Evolutionary conservation across 2,113 vertebrate genomes (phyloP).

Genomic region (Canis aureus): DNA sequence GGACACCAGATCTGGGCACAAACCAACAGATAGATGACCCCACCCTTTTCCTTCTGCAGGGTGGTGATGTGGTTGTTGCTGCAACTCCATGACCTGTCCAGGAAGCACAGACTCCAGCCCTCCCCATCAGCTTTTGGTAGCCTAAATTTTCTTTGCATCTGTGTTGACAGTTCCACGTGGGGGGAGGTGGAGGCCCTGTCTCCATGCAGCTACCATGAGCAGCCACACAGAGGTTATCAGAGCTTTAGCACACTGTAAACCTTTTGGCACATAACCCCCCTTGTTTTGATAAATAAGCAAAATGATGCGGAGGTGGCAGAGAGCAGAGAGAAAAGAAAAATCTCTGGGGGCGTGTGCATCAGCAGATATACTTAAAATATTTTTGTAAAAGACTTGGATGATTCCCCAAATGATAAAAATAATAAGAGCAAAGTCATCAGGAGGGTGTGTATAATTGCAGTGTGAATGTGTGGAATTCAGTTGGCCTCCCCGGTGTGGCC

Average conservation of each 20-base stretch:
- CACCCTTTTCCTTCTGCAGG: neutral
- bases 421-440: constrained; percentile 36
- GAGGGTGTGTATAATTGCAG: neutral
- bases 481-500: neutral
- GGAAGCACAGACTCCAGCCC: neutral
- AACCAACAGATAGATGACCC: neutral
- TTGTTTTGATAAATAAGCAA: neutral
- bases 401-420: constrained; percentile 63
- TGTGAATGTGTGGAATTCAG: neutral
- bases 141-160: neutral
- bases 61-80: neutral
- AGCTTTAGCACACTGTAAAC: neutral
- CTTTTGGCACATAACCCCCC: neutral
- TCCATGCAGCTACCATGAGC: neutral
- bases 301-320: neutral
- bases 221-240: neutral
- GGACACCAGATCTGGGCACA: neutral
- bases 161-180: neutral
- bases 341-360: neutral
- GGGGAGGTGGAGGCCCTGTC: neutral
- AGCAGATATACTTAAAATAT: neutral
- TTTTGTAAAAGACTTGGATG: constrained; percentile 48
- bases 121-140: neutral
- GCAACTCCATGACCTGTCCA: neutral
- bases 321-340: neutral